These are phyloP conservation scores for Otocyon megalotis DNA, from an alignment of 2,113 vertebrate genomes.

Conservation along the genomic window DNA sequence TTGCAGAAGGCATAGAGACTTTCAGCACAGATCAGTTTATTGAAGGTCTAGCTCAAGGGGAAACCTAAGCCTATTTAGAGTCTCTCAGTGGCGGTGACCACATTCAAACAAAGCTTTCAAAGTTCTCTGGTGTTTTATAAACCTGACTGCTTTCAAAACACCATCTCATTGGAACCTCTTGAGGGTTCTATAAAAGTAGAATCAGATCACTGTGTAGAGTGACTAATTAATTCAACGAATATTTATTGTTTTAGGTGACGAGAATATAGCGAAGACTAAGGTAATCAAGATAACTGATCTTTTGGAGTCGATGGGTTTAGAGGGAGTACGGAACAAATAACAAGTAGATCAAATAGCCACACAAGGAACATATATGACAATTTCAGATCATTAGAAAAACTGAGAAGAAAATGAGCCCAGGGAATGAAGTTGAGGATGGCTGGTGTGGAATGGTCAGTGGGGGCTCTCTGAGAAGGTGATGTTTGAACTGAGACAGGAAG, in stretches of 20 bases:
- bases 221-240: neutral
- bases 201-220: neutral
- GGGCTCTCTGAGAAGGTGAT: neutral
- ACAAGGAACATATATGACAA: accelerated
- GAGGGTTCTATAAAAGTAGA: neutral
- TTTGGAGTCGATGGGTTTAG: neutral
- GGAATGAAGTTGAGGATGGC: neutral
- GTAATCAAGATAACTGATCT: neutral
- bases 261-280: neutral
- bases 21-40: neutral
- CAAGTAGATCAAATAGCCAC: too few species aligned
- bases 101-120: neutral
- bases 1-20: neutral
- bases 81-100: neutral
- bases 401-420: conserved; percentile 46
- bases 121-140: neutral
- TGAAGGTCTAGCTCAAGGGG: neutral
- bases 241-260: neutral
- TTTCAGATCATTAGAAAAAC: neutral
- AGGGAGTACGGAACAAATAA: too few species aligned
- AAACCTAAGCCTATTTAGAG: neutral
- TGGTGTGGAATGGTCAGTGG: neutral
- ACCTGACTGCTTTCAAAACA: neutral
- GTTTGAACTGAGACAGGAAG: neutral
- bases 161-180: neutral